These are phyloP conservation scores for Morinoia aosen DNA, from an alignment of 2,888 invertebrate genomes.

Conservation along the genomic window DNA sequence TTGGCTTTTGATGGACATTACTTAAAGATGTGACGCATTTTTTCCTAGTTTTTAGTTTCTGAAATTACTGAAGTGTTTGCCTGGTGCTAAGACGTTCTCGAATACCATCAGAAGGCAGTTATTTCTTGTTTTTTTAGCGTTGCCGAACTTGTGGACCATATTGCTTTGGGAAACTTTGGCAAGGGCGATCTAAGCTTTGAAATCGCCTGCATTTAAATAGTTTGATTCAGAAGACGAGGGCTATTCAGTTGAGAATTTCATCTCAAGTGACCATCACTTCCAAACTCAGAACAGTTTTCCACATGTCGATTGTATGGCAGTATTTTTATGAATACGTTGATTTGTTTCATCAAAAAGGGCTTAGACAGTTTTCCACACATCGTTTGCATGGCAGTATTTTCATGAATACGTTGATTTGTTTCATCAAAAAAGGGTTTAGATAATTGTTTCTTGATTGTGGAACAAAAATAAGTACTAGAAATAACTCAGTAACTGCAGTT, in stretches of 20 bases:
- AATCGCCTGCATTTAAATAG: background rate
- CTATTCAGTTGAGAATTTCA: background rate
- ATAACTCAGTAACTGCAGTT: background rate
- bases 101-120: background rate
- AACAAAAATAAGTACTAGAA: background rate
- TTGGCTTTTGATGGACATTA: background rate
- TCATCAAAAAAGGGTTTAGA: background rate
- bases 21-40: background rate
- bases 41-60: background rate
- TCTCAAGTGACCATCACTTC: background rate
- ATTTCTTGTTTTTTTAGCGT: background rate
- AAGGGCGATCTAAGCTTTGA: background rate
- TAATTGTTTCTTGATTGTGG: background rate
- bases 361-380: background rate
- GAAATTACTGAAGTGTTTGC: background rate
- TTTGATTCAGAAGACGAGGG: background rate
- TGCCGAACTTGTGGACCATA: background rate
- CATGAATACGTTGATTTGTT: background rate
- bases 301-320: background rate
- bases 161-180: background rate
- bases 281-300: background rate
- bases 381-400: background rate
- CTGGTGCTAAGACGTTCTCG: background rate
- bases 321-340: background rate
- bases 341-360: background rate